A percentile compares a stretch with the other conserved stretches of the same genome.
These are phyloP conservation scores for Spodoptera littoralis DNA, from an alignment of 2,888 invertebrate species.

Conservation along the genomic window DNA sequence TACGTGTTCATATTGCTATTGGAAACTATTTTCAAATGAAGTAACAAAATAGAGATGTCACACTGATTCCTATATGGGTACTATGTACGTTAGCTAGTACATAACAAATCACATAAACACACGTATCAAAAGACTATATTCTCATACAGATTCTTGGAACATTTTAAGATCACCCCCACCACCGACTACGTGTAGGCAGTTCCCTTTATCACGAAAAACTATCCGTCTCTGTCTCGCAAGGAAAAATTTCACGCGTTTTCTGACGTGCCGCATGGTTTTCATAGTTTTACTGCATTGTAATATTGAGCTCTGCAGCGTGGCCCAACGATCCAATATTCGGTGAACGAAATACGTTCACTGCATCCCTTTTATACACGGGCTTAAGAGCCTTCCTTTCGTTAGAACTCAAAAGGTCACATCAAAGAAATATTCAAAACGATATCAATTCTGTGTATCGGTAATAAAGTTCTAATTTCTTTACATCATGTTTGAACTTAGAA, in stretches of 20 bases:
- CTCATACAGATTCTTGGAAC: slow-evolving; percentile 73
- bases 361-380: slow-evolving; percentile 56
- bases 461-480: slow-evolving; percentile 22
- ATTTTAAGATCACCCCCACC: slow-evolving; percentile 87
- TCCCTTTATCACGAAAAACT: slow-evolving; percentile 84
- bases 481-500: slow-evolving; percentile 30
- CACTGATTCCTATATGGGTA: slow-evolving; percentile 9
- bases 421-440: neutral
- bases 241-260: slow-evolving; percentile 83
- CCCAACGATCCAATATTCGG: slow-evolving; percentile 49
- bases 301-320: slow-evolving; percentile 54
- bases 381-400: slow-evolving; percentile 31
- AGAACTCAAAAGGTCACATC: slow-evolving; percentile 31
- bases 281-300: slow-evolving; percentile 52
- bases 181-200: slow-evolving; percentile 81
- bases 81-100: slow-evolving; percentile 22
- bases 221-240: slow-evolving; percentile 81
- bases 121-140: slow-evolving; percentile 61
- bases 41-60: slow-evolving; percentile 10
- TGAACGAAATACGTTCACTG: slow-evolving; percentile 42
- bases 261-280: slow-evolving; percentile 73
- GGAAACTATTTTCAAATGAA: slow-evolving; percentile 37
- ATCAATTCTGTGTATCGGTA: neutral
- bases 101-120: slow-evolving; percentile 42
- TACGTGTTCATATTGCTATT: slow-evolving; percentile 60